Evolutionary conservation across 1,140 invertebrate genomes (phyloP), one percentile per base, ranked within the genome.

Genomic region (Ostrea edulis): DNA sequence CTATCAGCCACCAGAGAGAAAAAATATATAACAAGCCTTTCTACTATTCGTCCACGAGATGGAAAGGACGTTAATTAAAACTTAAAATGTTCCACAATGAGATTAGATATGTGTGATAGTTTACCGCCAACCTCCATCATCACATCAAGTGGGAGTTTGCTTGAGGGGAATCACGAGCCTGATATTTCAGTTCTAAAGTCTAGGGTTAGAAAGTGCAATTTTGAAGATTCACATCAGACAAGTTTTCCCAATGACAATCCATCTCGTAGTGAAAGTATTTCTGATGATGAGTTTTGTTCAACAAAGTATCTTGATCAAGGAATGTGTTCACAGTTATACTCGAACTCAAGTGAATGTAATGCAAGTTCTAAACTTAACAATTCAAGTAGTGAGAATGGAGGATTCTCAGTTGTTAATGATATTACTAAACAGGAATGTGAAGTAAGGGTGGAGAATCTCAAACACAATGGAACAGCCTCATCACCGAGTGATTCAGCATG

Each of bases 21-120:
- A 53, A 83, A 81, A 81, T 81, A 81, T 65, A 81, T 25, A 52
- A 62, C 55, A 62, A 20, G n/a, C 20, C 17, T 20, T 62, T n/a
- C 5, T 11, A 54, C 44, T 14, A 52, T 11, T 52, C 82, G 52
- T 54, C 82, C 52, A 22, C 20, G 52, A 22, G 14, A 35, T 53
- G 52, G 51, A 54, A 53, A 83, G 44, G 82, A 83, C 44, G 44
- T 54, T 83, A 83, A 83, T 54, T 52, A 14, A 83, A 52, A 54
- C 5, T 25, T 53, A 83, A 83, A 83, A 83, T 83, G 82, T 22
- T 52, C 44, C 44, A 83, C 82, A 77, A 81, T 81, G 85, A 86
- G 54, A 86, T 86, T 86, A 86, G 85, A 77, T 71, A 86, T 86
- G 85, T 86, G 85, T 86, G 85, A 86, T 53, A 71, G 71, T 83